Evolutionary conservation across 2,113 vertebrate genomes (phyloP).

Genomic region (Eulemur rufifrons): DNA sequence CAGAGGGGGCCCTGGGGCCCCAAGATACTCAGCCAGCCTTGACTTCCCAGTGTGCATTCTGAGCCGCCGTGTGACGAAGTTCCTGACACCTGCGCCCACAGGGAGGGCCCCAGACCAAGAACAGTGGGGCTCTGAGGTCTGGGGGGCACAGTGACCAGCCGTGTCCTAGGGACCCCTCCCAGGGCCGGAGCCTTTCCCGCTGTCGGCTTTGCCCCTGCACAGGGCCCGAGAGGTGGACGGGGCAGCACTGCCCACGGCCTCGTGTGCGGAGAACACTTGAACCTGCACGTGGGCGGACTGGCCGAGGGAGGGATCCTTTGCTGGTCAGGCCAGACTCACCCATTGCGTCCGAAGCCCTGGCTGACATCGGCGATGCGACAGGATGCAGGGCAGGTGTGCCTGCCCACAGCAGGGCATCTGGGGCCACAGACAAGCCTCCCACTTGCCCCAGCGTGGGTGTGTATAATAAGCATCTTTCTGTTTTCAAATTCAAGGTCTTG

Average conservation of each 20-base stretch:
- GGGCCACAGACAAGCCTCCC: no score
- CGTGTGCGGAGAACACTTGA: background rate
- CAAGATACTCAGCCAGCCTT: no score
- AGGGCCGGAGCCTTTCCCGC: fast-evolving
- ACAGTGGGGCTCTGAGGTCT: background rate
- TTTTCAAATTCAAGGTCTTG: background rate
- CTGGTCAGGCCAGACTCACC: fast-evolving
- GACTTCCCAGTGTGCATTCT: fast-evolving
- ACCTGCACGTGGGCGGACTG: fast-evolving
- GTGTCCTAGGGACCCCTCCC: background rate
- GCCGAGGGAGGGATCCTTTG: background rate
- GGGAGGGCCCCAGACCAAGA: no score
- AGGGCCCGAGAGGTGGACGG: fast-evolving
- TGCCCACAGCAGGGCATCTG: fast-evolving
- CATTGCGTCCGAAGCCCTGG: background rate
- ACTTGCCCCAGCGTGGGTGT: fast-evolving
- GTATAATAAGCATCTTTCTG: fast-evolving
- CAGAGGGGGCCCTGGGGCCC: no score
- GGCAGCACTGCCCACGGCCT: background rate
- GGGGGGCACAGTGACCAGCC: background rate
- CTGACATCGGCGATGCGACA: fast-evolving
- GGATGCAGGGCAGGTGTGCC: fast-evolving
- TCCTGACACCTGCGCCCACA: fast-evolving
- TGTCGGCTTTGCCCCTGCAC: background rate
- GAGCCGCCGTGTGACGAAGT: fast-evolving